These are phyloP conservation scores for Drosophila picticornis DNA, from an alignment of 2,888 invertebrate species.

Conservation along the genomic window DNA sequence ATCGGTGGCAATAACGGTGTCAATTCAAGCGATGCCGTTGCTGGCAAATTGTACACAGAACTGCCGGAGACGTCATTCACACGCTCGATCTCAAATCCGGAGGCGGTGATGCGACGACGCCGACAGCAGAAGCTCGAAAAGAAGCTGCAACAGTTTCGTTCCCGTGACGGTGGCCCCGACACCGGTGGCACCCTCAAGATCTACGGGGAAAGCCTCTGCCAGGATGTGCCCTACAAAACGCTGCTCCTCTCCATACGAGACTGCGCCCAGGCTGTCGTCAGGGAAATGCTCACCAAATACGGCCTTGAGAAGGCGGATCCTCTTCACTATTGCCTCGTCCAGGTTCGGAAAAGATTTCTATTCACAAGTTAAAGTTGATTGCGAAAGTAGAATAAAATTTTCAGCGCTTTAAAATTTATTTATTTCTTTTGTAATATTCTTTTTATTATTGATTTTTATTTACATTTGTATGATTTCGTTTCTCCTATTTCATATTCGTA, in stretches of 20 bases:
- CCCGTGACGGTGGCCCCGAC: slow-evolving; percentile 97
- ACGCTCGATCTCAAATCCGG: slow-evolving; percentile 99
- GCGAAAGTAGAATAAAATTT: no score
- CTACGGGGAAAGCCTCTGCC: slow-evolving; percentile 97
- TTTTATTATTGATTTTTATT: neutral
- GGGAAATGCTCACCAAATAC: slow-evolving; percentile 99
- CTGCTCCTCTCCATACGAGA: slow-evolving; percentile 96
- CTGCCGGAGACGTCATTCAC: slow-evolving; percentile 99
- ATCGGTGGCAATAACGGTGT: slow-evolving; percentile 41
- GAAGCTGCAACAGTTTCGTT: slow-evolving; percentile 97
- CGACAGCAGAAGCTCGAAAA: slow-evolving; percentile 98
- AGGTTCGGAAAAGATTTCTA: slow-evolving; percentile 87
- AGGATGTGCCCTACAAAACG: slow-evolving; percentile 99
- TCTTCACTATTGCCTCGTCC: slow-evolving; percentile 96
- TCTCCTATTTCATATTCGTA: neutral
- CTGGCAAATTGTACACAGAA: slow-evolving; percentile 97
- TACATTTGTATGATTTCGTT: neutral
- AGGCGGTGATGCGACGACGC: slow-evolving; percentile 98
- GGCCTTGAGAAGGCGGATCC: slow-evolving; percentile 96
- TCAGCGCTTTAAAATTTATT: no score
- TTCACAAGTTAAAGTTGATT: neutral
- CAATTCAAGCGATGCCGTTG: slow-evolving; percentile 88
- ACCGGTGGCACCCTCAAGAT: slow-evolving; percentile 96
- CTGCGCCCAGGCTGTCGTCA: slow-evolving; percentile 95
- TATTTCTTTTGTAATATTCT: no score